Conservation (phyloP, 2,888 invertebrate genomes). For the Drosophila merina region DNA sequence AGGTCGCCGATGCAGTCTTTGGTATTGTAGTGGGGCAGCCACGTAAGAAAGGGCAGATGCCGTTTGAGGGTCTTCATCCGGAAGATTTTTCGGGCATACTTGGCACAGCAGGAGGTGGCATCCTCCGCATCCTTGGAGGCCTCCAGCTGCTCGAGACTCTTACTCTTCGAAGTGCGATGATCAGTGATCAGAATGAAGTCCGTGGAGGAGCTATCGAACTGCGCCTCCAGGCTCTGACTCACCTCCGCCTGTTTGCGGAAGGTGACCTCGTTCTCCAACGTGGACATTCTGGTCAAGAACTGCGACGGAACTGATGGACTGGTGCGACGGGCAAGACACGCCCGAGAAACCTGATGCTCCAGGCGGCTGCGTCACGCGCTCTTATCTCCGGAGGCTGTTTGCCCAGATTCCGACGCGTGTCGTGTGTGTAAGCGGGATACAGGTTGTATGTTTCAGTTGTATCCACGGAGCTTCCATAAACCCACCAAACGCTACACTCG, state of each 20-base stretch:
- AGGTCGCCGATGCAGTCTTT: slow-evolving; percentile 92
- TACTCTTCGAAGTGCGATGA: slow-evolving; percentile 74
- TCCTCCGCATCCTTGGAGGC: slow-evolving; percentile 41
- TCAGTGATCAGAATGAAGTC: slow-evolving; percentile 81
- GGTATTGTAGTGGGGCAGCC: slow-evolving; percentile 91
- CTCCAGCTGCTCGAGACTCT: slow-evolving; percentile 70
- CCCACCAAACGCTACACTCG: slow-evolving; percentile 26
- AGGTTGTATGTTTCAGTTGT: slow-evolving; percentile 69
- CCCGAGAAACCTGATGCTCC: slow-evolving; percentile 48
- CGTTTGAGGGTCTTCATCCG: slow-evolving; percentile 90
- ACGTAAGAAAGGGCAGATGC: slow-evolving; percentile 89
- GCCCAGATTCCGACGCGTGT: slow-evolving; percentile 66
- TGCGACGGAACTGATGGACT: slow-evolving; percentile 42
- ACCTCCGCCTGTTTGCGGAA: slow-evolving; percentile 75
- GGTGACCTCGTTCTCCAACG: slow-evolving; percentile 70
- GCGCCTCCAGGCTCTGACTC: slow-evolving; percentile 72
- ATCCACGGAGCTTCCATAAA: slow-evolving; percentile 49
- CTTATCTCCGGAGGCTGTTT: slow-evolving; percentile 66
- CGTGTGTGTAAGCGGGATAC: slow-evolving; percentile 69
- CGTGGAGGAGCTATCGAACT: slow-evolving; percentile 77
- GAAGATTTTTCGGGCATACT: slow-evolving; percentile 83
- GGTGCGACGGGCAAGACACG: slow-evolving; percentile 52
- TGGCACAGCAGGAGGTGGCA: slow-evolving; percentile 45
- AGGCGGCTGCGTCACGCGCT: slow-evolving; percentile 55
- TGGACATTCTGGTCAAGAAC: slow-evolving; percentile 68